Conservation (phyloP, 1,140 invertebrate species). For the Dreissena rostriformis region DNA sequence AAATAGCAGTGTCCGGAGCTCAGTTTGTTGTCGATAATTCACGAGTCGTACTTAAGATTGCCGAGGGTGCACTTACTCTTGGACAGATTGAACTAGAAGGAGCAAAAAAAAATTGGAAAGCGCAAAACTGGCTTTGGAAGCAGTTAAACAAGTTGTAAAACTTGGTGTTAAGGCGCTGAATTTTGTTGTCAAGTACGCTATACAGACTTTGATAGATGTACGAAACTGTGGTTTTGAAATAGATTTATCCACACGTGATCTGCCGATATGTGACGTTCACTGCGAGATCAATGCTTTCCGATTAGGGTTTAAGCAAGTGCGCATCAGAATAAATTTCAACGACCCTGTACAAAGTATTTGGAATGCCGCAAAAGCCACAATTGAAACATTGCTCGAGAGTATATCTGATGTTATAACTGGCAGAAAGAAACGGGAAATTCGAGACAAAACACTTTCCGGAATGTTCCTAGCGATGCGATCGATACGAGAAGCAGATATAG, state of each 20-base stretch:
- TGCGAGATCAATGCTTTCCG: conserved; percentile 57
- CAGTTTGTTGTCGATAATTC: too few relatives aligned
- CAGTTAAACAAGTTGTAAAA: conserved; percentile 42
- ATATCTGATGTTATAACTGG: conserved; percentile 15
- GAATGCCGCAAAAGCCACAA: conserved; percentile 38
- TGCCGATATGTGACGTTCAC: conserved; percentile 24
- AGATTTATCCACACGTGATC: conserved; percentile 38
- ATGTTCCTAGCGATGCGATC: not conserved
- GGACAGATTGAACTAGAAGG: conserved; percentile 45
- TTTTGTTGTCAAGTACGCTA: conserved; percentile 26
- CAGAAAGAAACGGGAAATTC: conserved; percentile 6
- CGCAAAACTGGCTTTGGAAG: conserved; percentile 52
- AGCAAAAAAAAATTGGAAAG: conserved; percentile 37
- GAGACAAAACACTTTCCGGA: not conserved
- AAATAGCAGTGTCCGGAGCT: too few relatives aligned
- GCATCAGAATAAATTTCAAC: conserved; percentile 51
- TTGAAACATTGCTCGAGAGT: conserved; percentile 6
- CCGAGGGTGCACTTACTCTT: conserved; percentile 17
- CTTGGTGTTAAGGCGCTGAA: conserved; percentile 42
- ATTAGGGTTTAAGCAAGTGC: conserved; percentile 39
- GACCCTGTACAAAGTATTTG: conserved; percentile 46
- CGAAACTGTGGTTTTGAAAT: conserved; percentile 56
- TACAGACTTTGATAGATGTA: conserved; percentile 53
- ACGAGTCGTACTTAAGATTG: too few relatives aligned
- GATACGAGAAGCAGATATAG: conserved; percentile 4